Conservation (phyloP, 1,140 invertebrate genomes). For the Aphelenchoides avenae region DNA sequence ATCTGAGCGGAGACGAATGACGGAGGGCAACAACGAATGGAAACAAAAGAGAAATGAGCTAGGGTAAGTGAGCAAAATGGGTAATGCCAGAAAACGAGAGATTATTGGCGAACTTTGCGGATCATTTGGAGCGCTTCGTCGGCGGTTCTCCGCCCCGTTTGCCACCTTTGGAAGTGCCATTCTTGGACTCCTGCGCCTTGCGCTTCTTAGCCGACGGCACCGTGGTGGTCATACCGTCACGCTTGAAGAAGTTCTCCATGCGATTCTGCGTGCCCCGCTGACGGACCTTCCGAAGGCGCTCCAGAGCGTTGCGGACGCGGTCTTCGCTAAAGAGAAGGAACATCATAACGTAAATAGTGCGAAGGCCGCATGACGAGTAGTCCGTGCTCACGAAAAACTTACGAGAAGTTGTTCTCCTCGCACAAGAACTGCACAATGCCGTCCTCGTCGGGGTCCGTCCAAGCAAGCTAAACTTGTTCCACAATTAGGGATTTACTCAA, state of each 20-base stretch:
- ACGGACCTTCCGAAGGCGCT: constrained; percentile 83
- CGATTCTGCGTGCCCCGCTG: constrained; percentile 81
- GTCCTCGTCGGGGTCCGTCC: constrained; percentile 89
- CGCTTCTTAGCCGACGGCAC: constrained; percentile 27
- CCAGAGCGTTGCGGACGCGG: constrained; percentile 78
- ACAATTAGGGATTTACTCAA: constrained; percentile 11
- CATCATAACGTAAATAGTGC: constrained; percentile 64
- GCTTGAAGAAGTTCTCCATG: constrained; percentile 86
- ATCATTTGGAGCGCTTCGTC: too few species aligned
- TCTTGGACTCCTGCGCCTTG: constrained; percentile 34
- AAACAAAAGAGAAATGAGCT: too few species aligned
- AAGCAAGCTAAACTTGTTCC: constrained; percentile 75
- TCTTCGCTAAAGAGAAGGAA: constrained; percentile 71
- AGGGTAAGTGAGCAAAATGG: too few species aligned
- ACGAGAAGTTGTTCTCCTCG: constrained; percentile 73
- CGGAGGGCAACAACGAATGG: too few species aligned
- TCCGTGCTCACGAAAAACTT: constrained; percentile 14
- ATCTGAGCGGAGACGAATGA: too few species aligned
- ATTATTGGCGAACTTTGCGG: too few species aligned
- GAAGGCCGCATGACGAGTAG: too few species aligned
- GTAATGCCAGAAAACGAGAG: too few species aligned
- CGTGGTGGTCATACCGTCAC: constrained; percentile 11
- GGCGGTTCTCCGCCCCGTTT: too few species aligned
- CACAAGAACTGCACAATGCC: constrained; percentile 84
- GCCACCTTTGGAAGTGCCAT: too few species aligned